A percentile compares a stretch with the other conserved stretches of the same genome.
phyloP scores from a whole-genome alignment of 2,888 invertebrate species.

The Epirrhoe alternata region DNA sequence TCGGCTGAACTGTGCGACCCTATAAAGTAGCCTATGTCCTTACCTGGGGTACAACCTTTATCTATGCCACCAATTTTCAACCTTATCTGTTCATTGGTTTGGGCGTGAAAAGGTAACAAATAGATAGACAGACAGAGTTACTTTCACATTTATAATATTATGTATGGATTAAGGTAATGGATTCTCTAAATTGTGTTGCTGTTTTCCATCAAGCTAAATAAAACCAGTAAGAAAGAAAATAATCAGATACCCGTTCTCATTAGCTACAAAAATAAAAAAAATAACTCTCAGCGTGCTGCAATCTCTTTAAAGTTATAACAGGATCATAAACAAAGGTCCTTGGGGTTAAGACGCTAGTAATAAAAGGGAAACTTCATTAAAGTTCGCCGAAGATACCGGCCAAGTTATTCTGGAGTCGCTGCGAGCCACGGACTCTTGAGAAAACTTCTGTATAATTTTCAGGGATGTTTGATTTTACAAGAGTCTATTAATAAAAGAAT shows the following conservation, averaged over 20 bases:
- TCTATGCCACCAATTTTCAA: no score
- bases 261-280: conserved; percentile 53
- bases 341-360: conserved; percentile 68
- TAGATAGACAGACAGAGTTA: no score
- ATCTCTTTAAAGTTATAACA: conserved; percentile 77
- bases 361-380: conserved; percentile 81
- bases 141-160: no score
- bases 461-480: conserved; percentile 5
- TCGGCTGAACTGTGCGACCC: no score
- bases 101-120: no score
- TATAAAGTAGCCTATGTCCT: no score
- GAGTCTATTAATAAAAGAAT: not conserved
- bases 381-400: conserved; percentile 71
- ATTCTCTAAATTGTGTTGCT: conserved; percentile 8
- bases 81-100: no score
- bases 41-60: no score
- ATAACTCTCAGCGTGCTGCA: conserved; percentile 55
- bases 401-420: conserved; percentile 62
- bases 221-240: conserved; percentile 41
- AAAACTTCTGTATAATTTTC: conserved; percentile 18
- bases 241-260: conserved; percentile 48
- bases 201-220: conserved; percentile 20
- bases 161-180: not conserved
- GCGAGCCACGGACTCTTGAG: conserved; percentile 47
- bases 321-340: conserved; percentile 77